Evolutionary conservation across 2,113 vertebrate species (phyloP).

Genomic region (Melozone crissalis): DNA sequence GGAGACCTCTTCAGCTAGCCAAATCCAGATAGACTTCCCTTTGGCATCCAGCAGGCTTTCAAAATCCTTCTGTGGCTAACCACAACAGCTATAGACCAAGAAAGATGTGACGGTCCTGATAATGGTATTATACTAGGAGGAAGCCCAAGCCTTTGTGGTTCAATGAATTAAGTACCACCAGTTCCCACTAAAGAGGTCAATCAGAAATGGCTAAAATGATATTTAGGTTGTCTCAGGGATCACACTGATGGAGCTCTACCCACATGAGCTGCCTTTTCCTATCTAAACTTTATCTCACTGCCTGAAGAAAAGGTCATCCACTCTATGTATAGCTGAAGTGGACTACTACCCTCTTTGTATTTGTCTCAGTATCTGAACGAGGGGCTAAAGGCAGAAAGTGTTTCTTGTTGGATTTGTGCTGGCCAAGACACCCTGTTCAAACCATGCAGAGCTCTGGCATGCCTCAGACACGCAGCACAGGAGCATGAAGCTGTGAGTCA

Average conservation of each 20-base stretch:
- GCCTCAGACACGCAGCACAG: neutral
- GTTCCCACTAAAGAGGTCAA: neutral
- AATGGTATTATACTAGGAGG: neutral
- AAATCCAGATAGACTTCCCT: neutral
- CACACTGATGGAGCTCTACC: neutral
- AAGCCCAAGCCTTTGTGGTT: neutral
- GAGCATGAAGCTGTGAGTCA: neutral
- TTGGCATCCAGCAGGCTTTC: neutral
- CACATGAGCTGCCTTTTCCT: neutral
- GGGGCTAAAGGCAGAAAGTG: neutral
- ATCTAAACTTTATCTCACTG: neutral
- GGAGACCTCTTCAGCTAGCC: neutral
- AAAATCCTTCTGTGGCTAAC: neutral
- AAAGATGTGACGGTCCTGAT: neutral
- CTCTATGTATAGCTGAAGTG: neutral
- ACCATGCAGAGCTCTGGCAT: neutral
- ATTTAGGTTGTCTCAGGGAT: neutral
- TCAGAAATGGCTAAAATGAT: neutral
- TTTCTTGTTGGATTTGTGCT: neutral
- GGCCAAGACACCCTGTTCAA: neutral
- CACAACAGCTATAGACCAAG: neutral
- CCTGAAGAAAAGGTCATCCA: neutral
- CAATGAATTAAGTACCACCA: neutral
- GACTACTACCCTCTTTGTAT: neutral
- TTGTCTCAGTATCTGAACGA: neutral